Conservation (phyloP, 2,888 invertebrate genomes). For the Neoitamus cyanurus region DNA sequence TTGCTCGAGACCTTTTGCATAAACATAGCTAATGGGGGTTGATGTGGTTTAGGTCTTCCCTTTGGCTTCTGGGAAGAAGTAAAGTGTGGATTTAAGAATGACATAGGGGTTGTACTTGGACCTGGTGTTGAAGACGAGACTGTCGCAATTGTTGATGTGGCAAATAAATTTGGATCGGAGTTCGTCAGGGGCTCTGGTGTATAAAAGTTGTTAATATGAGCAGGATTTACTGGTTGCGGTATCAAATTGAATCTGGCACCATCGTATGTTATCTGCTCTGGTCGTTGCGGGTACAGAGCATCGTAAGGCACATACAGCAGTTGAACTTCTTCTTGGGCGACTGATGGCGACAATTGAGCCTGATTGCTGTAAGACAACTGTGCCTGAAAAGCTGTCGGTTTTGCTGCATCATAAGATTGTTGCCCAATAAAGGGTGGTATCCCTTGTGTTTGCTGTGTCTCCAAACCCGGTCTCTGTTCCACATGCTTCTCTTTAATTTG, state of each 20-base stretch:
- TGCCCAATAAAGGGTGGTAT: conserved; percentile 54
- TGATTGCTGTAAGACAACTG: conserved; percentile 48
- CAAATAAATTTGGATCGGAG: conserved; percentile 54
- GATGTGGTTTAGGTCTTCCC: conserved; percentile 80
- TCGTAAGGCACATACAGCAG: conserved; percentile 85
- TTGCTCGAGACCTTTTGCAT: conserved; percentile 69
- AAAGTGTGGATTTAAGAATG: conserved; percentile 58
- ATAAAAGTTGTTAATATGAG: conserved; percentile 66
- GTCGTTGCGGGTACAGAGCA: conserved; percentile 71
- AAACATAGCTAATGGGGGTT: conserved; percentile 86
- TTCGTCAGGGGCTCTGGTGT: conserved; percentile 60
- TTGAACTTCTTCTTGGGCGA: conserved; percentile 76
- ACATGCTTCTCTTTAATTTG: conserved; percentile 47
- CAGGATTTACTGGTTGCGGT: conserved; percentile 65
- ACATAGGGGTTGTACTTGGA: conserved; percentile 65
- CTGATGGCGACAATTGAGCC: conserved; percentile 49
- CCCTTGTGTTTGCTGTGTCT: conserved; percentile 25
- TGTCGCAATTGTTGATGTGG: conserved; percentile 55
- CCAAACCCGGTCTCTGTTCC: conserved; percentile 38
- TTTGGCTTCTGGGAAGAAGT: conserved; percentile 68
- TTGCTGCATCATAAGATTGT: conserved; percentile 54
- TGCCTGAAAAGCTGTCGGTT: conserved; percentile 55
- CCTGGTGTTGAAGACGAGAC: conserved; percentile 60
- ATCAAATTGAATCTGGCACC: conserved; percentile 59
- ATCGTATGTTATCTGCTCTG: conserved; percentile 51